phyloP scores from a whole-genome alignment of 2,888 invertebrate genomes.

The Leptopterna dolabrata region DNA sequence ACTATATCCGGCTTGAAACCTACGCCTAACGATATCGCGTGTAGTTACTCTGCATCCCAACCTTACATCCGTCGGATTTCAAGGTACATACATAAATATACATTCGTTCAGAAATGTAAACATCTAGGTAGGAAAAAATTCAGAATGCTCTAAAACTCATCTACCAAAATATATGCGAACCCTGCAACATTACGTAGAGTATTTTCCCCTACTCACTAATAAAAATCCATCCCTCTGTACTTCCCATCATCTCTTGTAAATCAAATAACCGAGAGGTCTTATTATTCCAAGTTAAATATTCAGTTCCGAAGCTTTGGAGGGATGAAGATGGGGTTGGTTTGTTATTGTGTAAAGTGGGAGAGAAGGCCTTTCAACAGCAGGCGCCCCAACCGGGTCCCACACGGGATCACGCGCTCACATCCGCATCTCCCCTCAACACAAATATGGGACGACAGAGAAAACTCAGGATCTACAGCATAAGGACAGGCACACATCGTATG shows the following conservation, averaged over 20 bases:
- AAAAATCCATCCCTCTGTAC: neutral
- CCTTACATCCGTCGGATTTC: no score
- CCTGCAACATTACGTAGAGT: no score
- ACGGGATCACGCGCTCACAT: neutral
- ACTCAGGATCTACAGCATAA: neutral
- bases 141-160: no score
- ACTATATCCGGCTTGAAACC: no score
- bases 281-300: neutral
- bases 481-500: conserved; percentile 9
- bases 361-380: conserved; percentile 12
- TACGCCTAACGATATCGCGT: no score
- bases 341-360: conserved; percentile 14
- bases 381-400: neutral
- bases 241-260: neutral
- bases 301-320: neutral
- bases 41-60: no score
- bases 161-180: no score
- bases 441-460: conserved; percentile 1
- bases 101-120: no score
- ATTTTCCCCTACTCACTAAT: no score
- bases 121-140: no score
- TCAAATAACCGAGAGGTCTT: neutral
- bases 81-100: no score
- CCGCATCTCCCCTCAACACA: neutral
- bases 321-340: neutral